Evolutionary conservation across 1,140 invertebrate genomes (phyloP), one percentile per base, ranked within the genome.

Genomic region (Cylas formicarius): DNA sequence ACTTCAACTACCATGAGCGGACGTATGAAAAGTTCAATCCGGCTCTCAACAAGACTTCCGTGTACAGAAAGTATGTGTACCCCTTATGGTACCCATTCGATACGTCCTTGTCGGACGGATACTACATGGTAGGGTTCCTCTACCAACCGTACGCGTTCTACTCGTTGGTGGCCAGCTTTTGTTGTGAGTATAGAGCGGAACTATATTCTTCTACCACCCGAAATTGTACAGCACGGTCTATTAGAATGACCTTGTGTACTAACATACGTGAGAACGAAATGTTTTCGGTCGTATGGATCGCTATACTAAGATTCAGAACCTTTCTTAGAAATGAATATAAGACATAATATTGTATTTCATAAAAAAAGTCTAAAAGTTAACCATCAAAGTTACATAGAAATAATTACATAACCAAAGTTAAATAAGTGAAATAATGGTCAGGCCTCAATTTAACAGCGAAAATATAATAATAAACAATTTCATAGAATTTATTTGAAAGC

Each of bases 71-170:
- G 17, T 42, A 28, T 31, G 7, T 27, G 0, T 53, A 44, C 33
- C 35, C 21, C 5, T 11, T 49, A 10, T 53, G 36, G 19, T 41
- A 44, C 11, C 51, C 51, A 2, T 53, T 53, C 34, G 51, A 53
- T 36, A 45, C 28, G 3, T 53, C 51, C 7, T 8, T 42, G 7
- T 49, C 47, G 9, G 29, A 53, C 22, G 51, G 51, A 13, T 38
- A 53, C 31, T 45, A 42, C 33, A 41, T 23, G 45, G 10, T 53
- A 5, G 46, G 40, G 26, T 41, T 31, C 13, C 31, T 29, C 16
- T 48, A 48, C 21, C 46, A 45, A 13, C 24, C 18, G 2, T 48
- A 39, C 33, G 11, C 27, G 0, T 35, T 39, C 21, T 20, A 40
- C 6, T 26, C 22, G 26, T 20, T 29, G 7, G 28, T 48, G 8